Evolutionary conservation across 2,888 invertebrate genomes (phyloP).

Genomic region (Caenorhabditis angaria): DNA sequence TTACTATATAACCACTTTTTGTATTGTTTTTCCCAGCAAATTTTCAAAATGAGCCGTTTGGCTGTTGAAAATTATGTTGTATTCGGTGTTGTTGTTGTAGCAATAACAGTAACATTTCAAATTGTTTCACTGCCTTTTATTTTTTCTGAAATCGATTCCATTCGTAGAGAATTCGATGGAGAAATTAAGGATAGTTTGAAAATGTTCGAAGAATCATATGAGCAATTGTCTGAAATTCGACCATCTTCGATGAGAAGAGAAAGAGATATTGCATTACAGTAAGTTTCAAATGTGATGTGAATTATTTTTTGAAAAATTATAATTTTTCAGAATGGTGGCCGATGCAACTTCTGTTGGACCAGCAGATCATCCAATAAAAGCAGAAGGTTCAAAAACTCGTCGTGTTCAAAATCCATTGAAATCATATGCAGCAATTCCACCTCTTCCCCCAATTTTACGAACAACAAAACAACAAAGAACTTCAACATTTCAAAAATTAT

Average conservation of each 20-base stretch:
- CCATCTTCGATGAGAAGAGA: slow-evolving; percentile 18
- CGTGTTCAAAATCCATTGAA: too few relatives aligned
- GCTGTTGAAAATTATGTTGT: slow-evolving; percentile 31
- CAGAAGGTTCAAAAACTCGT: not conserved
- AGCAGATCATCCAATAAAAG: slow-evolving; percentile 16
- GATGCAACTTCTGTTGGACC: slow-evolving; percentile 18
- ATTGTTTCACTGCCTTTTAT: slow-evolving; percentile 33
- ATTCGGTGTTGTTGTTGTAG: slow-evolving; percentile 22
- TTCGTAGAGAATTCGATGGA: slow-evolving; percentile 31
- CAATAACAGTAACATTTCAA: slow-evolving; percentile 26
- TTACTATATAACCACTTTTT: not conserved
- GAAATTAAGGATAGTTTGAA: slow-evolving; percentile 25
- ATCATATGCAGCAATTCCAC: too few relatives aligned
- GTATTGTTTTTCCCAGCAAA: not conserved
- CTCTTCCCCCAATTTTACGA: too few relatives aligned
- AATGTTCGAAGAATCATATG: not conserved
- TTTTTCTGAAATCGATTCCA: slow-evolving; percentile 39
- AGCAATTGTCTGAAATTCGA: slow-evolving; percentile 15
- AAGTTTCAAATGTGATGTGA: slow-evolving; percentile 4
- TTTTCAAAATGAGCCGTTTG: not conserved
- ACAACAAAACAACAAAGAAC: not conserved
- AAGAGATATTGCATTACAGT: slow-evolving; percentile 23
- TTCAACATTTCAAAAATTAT: slow-evolving; percentile 22
- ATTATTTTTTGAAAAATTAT: not conserved
- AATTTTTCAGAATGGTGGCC: slow-evolving; percentile 20